A percentile compares a stretch with the other conserved stretches of the same genome.
Conservation (phyloP, 2,888 invertebrate species). For the Zygothrica quintamaculata region DNA sequence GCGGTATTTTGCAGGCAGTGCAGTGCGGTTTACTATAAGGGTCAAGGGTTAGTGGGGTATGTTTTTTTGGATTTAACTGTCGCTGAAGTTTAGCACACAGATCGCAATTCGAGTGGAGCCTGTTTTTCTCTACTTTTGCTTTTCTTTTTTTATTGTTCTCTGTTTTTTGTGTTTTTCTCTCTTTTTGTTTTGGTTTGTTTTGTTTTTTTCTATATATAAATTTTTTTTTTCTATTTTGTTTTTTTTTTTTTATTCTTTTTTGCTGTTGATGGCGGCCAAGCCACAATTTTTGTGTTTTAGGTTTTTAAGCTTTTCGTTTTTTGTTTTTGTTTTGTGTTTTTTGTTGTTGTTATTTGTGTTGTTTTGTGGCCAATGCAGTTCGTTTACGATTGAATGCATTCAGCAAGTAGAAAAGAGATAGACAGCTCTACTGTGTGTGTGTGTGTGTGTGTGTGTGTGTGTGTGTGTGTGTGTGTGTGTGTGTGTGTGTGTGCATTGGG, state of each 20-base stretch:
- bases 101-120: constrained; percentile 61
- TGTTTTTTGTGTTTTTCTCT: constrained; percentile 24
- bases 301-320: constrained; percentile 66
- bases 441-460: no score
- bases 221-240: constrained; percentile 27
- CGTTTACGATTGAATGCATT: constrained; percentile 73
- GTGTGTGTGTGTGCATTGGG: constrained; percentile 30
- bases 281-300: constrained; percentile 79
- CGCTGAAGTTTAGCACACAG: constrained; percentile 70
- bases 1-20: no score
- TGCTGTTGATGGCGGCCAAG: constrained; percentile 60
- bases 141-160: constrained; percentile 18
- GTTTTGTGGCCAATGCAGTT: constrained; percentile 70
- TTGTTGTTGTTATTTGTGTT: constrained; percentile 41
- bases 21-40: neutral
- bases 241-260: constrained; percentile 22
- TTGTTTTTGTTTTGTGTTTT: constrained; percentile 14
- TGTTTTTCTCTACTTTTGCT: neutral
- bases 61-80: constrained; percentile 54
- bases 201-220: no score
- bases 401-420: neutral
- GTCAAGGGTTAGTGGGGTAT: constrained; percentile 15
- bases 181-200: constrained; percentile 50
- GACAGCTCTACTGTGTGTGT: no score
- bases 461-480: no score